Base-by-base conservation (phyloP, 2,797 vertebrate genomes). In the Channa striata region DNA sequence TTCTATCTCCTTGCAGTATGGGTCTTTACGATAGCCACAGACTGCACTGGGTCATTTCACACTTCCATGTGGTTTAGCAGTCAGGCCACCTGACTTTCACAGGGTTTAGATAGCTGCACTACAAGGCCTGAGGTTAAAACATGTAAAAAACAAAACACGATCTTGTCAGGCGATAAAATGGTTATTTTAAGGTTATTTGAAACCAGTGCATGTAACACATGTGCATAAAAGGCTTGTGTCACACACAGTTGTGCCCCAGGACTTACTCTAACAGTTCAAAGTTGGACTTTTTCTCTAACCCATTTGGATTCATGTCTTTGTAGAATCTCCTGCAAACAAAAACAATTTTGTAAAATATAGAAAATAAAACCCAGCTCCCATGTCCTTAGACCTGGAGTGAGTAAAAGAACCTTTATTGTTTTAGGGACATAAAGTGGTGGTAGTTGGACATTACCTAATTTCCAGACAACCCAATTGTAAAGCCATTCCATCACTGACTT, bases 251-350 rank as follows among this genome's bases (percentile, higher is more conserved):
- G 25, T 30, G 6, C 4, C 25, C 4, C 21, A 20, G 16, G 12
- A 96, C 97, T 96, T 90, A 99, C 97, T 98, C 97, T 49, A 99
- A 78, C 6, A 95, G 91, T 49, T 99, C 97, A 2, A 96, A 95
- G 91, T 98, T 98, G 2, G 96, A 96, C 76, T 97, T 98, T 73
- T 99, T 99, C 87, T 98, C 97, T 74, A 98, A 93, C 0, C 96
- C 97, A 0, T 94, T 96, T 6, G 96, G 94, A 43, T 95, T 96
- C 96, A 99, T 97, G 83, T 99, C 96, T 91, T 99, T 98, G 87
- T 92, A 98, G 91, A 96, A 98, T 62, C 97, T 93, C 94, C 97
- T 99, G 92, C 46, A 33, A 66, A 17, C 5, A 59, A 14, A 34
- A 50, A 3, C 23, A 21, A 44, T 1, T 30, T 30, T 30, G 4